Evolutionary conservation across 2,888 invertebrate genomes (phyloP).

Genomic region (Apodemia hepburni): DNA sequence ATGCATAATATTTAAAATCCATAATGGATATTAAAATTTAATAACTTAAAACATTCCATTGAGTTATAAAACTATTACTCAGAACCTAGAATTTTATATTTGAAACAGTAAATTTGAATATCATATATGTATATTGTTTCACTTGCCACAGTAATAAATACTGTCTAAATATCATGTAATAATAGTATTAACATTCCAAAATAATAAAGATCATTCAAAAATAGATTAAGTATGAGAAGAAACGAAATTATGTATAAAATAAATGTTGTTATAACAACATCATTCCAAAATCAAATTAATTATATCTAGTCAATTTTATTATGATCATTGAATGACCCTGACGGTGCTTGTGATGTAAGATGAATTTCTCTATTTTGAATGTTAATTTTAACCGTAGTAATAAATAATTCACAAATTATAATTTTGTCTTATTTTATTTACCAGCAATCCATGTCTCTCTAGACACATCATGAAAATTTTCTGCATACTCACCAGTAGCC

Average conservation of each 20-base stretch:
- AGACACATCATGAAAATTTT: too few species aligned
- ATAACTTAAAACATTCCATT: neutral
- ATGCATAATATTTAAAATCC: neutral
- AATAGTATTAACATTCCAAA: neutral
- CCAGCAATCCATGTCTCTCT: too few species aligned
- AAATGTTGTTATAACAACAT: neutral
- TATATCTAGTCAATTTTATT: constrained; percentile 6
- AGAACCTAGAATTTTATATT: too few species aligned
- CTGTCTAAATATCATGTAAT: neutral
- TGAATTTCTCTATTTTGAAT: neutral
- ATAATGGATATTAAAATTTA: neutral
- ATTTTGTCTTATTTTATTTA: neutral
- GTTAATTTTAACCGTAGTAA: neutral
- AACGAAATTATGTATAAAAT: neutral
- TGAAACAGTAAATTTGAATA: neutral
- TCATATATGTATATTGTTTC: neutral
- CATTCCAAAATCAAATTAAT: constrained; percentile 1
- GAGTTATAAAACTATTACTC: neutral
- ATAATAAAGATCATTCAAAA: neutral
- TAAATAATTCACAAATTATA: neutral
- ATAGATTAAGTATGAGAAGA: neutral
- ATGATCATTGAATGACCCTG: neutral
- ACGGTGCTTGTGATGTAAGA: neutral
- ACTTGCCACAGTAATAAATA: neutral
- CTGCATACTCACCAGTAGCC: too few species aligned